Evolutionary conservation across 2,797 vertebrate genomes (phyloP).

Genomic region (Dermochelys coriacea): DNA sequence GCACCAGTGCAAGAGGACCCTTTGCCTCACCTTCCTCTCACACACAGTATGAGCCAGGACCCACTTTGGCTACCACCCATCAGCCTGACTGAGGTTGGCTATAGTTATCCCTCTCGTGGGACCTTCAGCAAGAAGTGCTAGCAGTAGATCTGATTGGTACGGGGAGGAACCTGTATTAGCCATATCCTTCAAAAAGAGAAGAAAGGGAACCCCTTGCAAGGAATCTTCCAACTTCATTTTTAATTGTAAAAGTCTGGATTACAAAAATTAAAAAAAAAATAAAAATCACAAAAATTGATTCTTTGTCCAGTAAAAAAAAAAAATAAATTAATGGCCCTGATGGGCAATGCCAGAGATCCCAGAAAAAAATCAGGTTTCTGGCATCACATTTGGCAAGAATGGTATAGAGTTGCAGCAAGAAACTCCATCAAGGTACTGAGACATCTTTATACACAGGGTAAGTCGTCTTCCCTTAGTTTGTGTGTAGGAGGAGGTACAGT

Average conservation of each 20-base stretch:
- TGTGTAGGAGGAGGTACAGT: not conserved
- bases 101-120: not conserved
- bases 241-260: not conserved
- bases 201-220: not conserved
- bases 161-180: not conserved
- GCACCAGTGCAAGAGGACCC: not conserved
- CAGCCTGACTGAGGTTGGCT: fast-evolving
- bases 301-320: not conserved
- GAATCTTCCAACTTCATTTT: not conserved
- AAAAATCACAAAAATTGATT: not conserved
- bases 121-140: not conserved
- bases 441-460: not conserved
- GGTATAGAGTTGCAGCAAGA: not conserved
- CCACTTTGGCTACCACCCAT: fast-evolving
- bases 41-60: not conserved
- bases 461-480: not conserved
- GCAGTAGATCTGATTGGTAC: not conserved
- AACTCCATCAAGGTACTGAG: not conserved
- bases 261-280: not conserved
- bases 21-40: not conserved
- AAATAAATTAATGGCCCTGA: not conserved
- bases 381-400: not conserved
- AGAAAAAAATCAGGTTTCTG: not conserved
- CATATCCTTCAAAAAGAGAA: not conserved
- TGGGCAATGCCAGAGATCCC: not conserved